Base-by-base conservation (phyloP, 2,797 vertebrate genomes). In the Tenualosa thibaudeaui region DNA sequence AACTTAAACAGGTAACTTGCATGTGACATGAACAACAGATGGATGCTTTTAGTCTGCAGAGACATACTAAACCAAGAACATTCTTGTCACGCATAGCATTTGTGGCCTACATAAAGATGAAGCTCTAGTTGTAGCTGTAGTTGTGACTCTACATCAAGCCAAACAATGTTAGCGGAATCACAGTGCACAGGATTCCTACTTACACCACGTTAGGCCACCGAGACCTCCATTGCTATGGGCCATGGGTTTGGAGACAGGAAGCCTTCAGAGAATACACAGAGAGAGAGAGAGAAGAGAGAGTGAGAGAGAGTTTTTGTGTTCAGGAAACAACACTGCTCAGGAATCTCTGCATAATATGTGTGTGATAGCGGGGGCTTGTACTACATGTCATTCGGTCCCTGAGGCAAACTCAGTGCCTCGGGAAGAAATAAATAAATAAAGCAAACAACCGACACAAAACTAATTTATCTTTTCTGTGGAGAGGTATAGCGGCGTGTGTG, bases 81-180 rank as follows among this genome's bases (percentile, higher is more conserved):
- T 78, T 19, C 7, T 7, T 8, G 22, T 78, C 12, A 78, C 15
- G 37, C 71, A 22, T 17, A 46, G 13, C 2, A 37, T 4, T 17
- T 78, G 15, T 78, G 37, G 13, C 71, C 71, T 46, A 78, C 15
- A 78, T 46, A 40, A 22, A 43, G 37, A 78, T 78, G 31, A 0
- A 31, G 31, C 31, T 31, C 31, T 31, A 31, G 31, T 31, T 31
- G 31, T 31, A 31, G 31, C 31, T 31, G 31, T 31, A 31, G 31
- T 31, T 31, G 31, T 31, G 31, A 40, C 37, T 78, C 71, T 84
- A 82, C 51, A 82, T 87, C 84, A 49, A 82, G 60, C 82, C 75
- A 78, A 78, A 78, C 71, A 78, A 78, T 15, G 7, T 78, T 15
- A 17, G 6, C 6, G 6, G 37, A 46, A 7, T 37, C 71, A 75